A percentile compares a stretch with the other conserved stretches of the same genome.
These are phyloP conservation scores for Ciconia stormi DNA, from an alignment of 2,113 vertebrate species.

Conservation along the genomic window DNA sequence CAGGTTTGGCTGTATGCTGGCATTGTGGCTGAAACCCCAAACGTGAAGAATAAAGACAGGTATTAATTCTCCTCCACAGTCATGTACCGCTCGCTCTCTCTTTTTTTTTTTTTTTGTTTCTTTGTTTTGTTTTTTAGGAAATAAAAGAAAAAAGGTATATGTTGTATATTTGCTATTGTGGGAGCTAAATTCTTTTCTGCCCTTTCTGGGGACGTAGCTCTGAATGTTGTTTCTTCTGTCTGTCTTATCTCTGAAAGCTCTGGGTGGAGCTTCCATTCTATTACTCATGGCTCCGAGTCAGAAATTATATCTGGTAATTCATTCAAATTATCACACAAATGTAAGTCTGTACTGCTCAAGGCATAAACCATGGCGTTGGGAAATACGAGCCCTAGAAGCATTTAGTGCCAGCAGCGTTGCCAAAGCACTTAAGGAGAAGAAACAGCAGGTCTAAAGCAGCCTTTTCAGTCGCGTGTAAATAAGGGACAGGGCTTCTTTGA, in stretches of 20 bases:
- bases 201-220: neutral
- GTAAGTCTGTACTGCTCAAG: neutral
- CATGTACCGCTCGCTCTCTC: accelerated
- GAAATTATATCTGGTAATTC: neutral
- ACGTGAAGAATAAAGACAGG: constrained; percentile 94
- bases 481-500: neutral
- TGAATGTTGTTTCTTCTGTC: neutral
- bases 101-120: no score
- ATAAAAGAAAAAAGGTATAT: accelerated
- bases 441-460: neutral
- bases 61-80: neutral
- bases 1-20: constrained; percentile 98
- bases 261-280: neutral
- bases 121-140: neutral
- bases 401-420: accelerated
- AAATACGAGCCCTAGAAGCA: neutral
- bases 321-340: neutral
- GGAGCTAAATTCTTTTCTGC: neutral
- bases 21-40: constrained; percentile 95
- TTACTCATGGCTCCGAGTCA: neutral
- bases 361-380: neutral
- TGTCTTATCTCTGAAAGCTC: neutral
- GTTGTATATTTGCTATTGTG: neutral
- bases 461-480: neutral
- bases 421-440: neutral